Base-by-base conservation (phyloP, 2,797 vertebrate genomes). In the Micrastur ruficollis region DNA sequence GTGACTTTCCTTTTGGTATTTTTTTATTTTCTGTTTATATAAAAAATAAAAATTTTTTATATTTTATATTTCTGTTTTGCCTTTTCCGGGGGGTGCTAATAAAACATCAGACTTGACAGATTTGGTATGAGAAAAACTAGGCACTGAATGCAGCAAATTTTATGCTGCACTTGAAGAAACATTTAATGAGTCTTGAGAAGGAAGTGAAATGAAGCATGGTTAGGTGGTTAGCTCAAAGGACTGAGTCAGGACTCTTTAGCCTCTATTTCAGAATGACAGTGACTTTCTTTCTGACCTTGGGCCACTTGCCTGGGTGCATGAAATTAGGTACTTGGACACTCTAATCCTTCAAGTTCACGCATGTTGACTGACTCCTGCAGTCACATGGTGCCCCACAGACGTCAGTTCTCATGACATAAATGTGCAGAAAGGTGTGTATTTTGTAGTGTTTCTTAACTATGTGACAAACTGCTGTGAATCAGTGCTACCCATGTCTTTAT, bases 251-350 rank as follows among this genome's bases (percentile, higher is more conserved):
- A 50, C 50, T 82, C 52, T 81, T 75, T 50, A 81, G 67, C 15
- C 23, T 93, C 14, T 19, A 4, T 88, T 90, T 79, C 82, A 78
- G 66, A 71, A 42, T 52, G 46, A 38, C 36, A 34, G 15, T 62
- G 76, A 74, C 70, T 92, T 81, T 82, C 71, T 52, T 14, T 72
- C 72, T 96, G 90, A 86, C 93, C 73, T 94, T 96, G 72, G 58
- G 56, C 31, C 19, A 29, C 70, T 85, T 53, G 23, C 56, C 74
- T 87, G 55, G 20, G 16, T 80, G 8, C 6, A 16, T 76, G 56
- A 52, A 59, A n/a, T 40, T 4, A 66, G 29, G 4, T 59, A 25
- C 29, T 80, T 70, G 59, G 50, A 70, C 9, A 21, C 21, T 21
- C 6, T 19, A 1, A 6, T 75, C 6, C 38, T 73, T 74, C 56